These are phyloP conservation scores for Falco peregrinus DNA, from an alignment of 2,797 vertebrate species.

Conservation along the genomic window DNA sequence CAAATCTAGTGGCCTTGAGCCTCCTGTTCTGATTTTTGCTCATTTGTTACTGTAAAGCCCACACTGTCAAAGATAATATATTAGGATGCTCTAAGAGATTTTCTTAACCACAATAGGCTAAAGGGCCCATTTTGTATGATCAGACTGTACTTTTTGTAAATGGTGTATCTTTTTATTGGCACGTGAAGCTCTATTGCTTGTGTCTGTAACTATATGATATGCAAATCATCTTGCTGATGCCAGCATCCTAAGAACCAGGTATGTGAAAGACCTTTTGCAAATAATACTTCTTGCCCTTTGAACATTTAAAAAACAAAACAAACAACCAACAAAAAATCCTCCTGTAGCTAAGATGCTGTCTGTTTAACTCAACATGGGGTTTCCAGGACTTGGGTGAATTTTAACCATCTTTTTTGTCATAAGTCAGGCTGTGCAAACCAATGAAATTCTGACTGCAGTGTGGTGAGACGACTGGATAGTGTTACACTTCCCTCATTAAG, in stretches of 20 bases:
- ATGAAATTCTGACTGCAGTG: conserved; percentile 53
- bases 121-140: conserved; percentile 8
- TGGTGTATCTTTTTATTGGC: conserved; percentile 11
- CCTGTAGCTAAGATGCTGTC: conserved; percentile 21
- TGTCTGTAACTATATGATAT: conserved; percentile 34
- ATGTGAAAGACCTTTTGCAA: conserved; percentile 52
- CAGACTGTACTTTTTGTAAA: not conserved
- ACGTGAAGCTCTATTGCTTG: not conserved
- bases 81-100: conserved; percentile 18
- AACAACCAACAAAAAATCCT: not conserved
- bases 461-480: conserved; percentile 70
- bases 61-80: conserved; percentile 61
- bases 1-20: conserved; percentile 45
- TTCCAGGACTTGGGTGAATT: conserved; percentile 73
- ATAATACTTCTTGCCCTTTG: conserved; percentile 21
- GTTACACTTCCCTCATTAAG: conserved; percentile 74
- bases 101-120: conserved; percentile 36
- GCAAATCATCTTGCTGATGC: conserved; percentile 57
- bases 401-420: conserved; percentile 67
- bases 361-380: conserved; percentile 40
- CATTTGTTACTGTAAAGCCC: conserved; percentile 51
- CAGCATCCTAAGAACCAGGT: conserved; percentile 41
- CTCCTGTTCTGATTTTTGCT: conserved; percentile 39
- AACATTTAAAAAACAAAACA: not conserved
- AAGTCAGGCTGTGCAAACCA: conserved; percentile 67